These are phyloP conservation scores for Alentia gelatinosa DNA, from an alignment of 2,888 invertebrate species.

Conservation along the genomic window DNA sequence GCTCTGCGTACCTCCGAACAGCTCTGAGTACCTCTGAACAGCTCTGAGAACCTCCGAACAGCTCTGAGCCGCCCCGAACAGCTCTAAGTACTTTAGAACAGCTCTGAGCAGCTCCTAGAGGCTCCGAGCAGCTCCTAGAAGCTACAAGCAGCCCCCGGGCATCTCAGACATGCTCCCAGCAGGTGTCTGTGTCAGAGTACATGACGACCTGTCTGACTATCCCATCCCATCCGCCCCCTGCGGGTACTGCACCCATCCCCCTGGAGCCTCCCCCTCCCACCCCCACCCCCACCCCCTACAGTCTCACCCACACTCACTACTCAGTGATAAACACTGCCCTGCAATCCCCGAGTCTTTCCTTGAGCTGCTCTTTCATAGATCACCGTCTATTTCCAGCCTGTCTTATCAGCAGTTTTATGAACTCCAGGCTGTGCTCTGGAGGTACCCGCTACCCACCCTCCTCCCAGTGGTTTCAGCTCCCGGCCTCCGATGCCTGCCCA, in stretches of 20 bases:
- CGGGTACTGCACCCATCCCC: background rate
- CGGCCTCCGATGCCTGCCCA: no score
- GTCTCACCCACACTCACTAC: background rate
- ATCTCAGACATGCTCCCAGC: background rate
- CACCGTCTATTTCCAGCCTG: background rate
- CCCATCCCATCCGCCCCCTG: background rate
- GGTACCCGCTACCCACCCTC: no score
- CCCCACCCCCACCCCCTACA: background rate
- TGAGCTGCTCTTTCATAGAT: background rate
- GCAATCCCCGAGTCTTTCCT: no score
- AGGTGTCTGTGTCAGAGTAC: background rate
- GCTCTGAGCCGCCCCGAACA: background rate
- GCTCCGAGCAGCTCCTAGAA: background rate
- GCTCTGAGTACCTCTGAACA: background rate
- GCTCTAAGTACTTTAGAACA: background rate
- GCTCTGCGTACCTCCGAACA: background rate
- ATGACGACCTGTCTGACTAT: background rate
- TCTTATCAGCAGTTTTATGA: constrained; percentile 19
- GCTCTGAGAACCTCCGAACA: background rate
- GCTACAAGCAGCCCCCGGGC: background rate
- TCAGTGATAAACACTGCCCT: background rate
- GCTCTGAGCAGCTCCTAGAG: background rate
- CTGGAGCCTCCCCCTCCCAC: background rate
- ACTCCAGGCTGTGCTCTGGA: no score
- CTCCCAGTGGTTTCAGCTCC: no score